Base-by-base conservation (phyloP, 2,113 vertebrate genomes). In the Protobothrops flavoviridis region DNA sequence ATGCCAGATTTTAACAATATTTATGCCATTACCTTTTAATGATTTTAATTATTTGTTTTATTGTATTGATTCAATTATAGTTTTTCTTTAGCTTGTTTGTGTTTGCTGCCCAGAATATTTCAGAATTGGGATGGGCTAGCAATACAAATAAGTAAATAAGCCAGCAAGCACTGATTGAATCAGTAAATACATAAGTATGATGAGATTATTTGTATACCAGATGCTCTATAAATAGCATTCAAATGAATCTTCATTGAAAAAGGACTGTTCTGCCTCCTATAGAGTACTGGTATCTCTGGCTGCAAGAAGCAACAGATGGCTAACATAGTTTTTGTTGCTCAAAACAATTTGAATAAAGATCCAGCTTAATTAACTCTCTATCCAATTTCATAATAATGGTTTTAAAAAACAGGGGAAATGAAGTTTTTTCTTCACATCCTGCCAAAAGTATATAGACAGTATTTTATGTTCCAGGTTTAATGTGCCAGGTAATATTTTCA, bases 181-280 rank as follows among this genome's bases (percentile, higher is more conserved):
- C 69, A 86, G 26, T 93, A 52, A 93, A 61, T 56, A 50, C 55
- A 90, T 85, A 90, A 85, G 3, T 39, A 85, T 90, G 52, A 93
- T 61, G 69, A 69, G 20, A 85, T 90, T 90, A 85, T 93, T 89
- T 89, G 87, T 87, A 89, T 85, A 89, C 87, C 64, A 89, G 61
- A 90, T 93, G 88, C 61, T 93, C 57, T 90, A 85, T 90, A 85
- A 85, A 45, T 90, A 50, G 12, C 20, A 85, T 53, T 57, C 89
- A 90, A 89, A 55, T 85, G 39, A 15, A 74, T 85, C 39, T 3
- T 26, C 29, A 23, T 90, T 90, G 69, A 53, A 85, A 61, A 90
- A 45, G 20, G 29, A 29, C 26, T 90, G 13, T 33, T 90, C 59
- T n/a, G 55, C 39, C 26, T 33, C 48, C 43, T 92, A 86, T 24